Percentiles rank a stretch among this genome's conserved stretches.
These are phyloP conservation scores for Drosophila kanapiae DNA, from an alignment of 1,140 invertebrate genomes.

Conservation along the genomic window DNA sequence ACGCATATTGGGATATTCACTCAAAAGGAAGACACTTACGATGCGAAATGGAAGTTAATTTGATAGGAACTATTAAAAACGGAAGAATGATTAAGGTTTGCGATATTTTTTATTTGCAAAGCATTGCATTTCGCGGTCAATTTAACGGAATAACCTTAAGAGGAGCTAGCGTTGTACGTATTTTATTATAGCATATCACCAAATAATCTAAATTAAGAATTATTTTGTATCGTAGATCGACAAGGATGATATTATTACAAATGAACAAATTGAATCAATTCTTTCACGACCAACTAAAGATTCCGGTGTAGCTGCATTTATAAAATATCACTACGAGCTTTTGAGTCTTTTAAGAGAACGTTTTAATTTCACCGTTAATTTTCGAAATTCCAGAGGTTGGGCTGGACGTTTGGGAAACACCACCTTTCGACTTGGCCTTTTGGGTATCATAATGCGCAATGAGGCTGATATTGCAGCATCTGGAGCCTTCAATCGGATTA, in stretches of 20 bases:
- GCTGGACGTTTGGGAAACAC: constrained; percentile 73
- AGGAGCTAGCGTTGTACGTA: constrained; percentile 72
- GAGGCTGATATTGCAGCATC: constrained; percentile 81
- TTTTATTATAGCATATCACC: not conserved
- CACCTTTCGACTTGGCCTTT: constrained; percentile 67
- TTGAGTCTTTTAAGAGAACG: constrained; percentile 60
- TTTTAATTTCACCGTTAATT: constrained; percentile 77
- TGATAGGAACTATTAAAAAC: constrained; percentile 42
- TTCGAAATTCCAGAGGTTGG: constrained; percentile 81
- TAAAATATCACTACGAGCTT: constrained; percentile 78
- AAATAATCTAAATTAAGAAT: not conserved
- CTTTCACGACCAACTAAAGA: constrained; percentile 65
- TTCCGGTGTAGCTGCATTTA: constrained; percentile 70
- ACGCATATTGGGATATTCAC: constrained; percentile 68
- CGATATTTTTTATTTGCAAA: constrained; percentile 62
- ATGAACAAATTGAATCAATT: constrained; percentile 65
- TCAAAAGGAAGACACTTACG: constrained; percentile 72
- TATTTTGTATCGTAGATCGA: constrained; percentile 59
- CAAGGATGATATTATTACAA: constrained; percentile 65
- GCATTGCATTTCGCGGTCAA: constrained; percentile 56
- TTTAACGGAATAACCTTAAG: constrained; percentile 66
- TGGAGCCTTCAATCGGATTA: constrained; percentile 73
- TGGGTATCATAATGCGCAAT: constrained; percentile 75
- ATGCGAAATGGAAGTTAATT: constrained; percentile 47
- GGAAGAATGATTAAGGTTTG: constrained; percentile 12